A percentile compares a stretch with the other conserved stretches of the same genome.
Conservation (phyloP, 2,113 vertebrate species). For the Syngnathus floridae region DNA sequence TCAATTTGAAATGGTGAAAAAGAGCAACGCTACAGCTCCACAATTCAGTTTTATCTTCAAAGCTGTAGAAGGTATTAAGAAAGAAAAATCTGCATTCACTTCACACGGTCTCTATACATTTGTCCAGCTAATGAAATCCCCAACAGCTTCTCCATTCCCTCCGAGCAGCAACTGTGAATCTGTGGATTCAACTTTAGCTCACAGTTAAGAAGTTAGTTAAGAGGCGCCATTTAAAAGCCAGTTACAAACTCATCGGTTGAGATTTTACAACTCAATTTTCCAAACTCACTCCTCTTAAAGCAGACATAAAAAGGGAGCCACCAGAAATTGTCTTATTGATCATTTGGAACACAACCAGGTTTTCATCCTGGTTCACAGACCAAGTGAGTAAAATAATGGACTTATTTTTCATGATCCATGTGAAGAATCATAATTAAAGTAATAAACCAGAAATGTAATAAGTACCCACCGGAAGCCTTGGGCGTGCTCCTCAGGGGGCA, state of each 20-base stretch:
- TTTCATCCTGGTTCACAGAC: too few species aligned
- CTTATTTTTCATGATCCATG: too few species aligned
- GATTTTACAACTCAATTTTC: neutral
- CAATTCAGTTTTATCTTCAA: neutral
- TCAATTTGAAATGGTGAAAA: neutral
- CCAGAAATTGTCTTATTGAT: neutral
- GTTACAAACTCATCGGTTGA: neutral
- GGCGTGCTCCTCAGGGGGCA: conserved; percentile 82
- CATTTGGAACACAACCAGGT: neutral
- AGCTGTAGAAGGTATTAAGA: neutral
- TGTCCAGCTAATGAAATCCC: neutral
- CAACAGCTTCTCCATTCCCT: neutral
- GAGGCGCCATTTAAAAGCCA: too few species aligned
- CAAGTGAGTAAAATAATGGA: too few species aligned
- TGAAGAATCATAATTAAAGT: too few species aligned
- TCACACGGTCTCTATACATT: neutral
- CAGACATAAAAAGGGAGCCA: neutral
- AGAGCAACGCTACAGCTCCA: too few species aligned
- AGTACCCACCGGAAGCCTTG: conserved; percentile 81
- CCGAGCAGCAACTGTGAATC: neutral
- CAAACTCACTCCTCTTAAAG: neutral
- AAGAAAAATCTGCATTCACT: neutral
- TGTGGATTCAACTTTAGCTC: neutral
- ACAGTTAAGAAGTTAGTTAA: too few species aligned
- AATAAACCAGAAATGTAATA: too few species aligned